phyloP scores from a whole-genome alignment of 2,888 invertebrate genomes.

The Nephrotoma appendiculata region DNA sequence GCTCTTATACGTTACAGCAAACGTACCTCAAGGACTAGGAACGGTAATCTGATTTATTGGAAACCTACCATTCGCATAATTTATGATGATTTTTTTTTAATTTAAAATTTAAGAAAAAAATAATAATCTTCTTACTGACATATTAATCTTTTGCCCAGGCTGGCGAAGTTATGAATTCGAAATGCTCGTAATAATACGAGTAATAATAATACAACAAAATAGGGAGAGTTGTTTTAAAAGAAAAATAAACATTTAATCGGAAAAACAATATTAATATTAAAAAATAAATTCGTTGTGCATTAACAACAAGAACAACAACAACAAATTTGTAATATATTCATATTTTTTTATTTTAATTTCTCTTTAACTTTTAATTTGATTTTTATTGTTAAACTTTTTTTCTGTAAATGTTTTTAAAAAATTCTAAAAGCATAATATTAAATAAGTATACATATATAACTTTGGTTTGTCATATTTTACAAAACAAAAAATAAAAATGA shows the following conservation, averaged over 20 bases:
- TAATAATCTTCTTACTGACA: neutral
- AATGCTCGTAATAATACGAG: neutral
- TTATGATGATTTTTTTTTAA: neutral
- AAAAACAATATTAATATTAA: neutral
- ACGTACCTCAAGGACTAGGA: neutral
- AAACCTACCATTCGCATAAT: neutral
- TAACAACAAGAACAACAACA: neutral
- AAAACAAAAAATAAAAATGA: neutral
- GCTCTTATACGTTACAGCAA: neutral
- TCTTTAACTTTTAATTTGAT: neutral
- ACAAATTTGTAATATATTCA: neutral
- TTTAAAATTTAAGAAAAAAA: neutral
- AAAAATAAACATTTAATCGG: neutral
- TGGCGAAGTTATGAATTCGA: neutral
- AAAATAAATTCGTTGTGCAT: neutral
- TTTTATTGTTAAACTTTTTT: neutral
- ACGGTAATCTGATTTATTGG: neutral
- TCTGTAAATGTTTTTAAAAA: neutral
- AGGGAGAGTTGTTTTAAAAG: neutral
- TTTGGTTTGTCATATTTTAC: neutral
- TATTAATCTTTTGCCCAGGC: neutral
- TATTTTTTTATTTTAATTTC: neutral
- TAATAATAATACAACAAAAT: neutral
- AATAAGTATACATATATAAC: neutral
- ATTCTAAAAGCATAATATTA: neutral